These are phyloP conservation scores for Melieria picta DNA, from an alignment of 2,888 invertebrate species.

Conservation along the genomic window DNA sequence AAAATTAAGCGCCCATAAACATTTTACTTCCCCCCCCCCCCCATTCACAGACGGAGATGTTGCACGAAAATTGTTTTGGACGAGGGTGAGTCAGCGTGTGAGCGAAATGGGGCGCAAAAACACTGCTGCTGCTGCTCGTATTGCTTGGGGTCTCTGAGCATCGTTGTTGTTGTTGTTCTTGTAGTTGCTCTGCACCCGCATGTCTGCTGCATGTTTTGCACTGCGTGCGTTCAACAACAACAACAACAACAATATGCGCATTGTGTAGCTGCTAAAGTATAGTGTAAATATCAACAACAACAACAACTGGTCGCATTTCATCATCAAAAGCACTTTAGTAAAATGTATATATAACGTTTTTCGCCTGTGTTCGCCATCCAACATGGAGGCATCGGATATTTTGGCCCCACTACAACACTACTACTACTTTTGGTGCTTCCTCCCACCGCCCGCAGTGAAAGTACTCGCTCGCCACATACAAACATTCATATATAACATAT, in stretches of 20 bases:
- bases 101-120: too few relatives aligned
- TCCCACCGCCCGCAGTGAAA: not conserved
- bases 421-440: not conserved
- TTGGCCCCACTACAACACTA: not conserved
- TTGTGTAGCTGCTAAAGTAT: too few relatives aligned
- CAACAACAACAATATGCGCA: not conserved
- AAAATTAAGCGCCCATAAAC: constrained; percentile 18
- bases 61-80: too few relatives aligned
- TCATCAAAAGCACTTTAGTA: constrained; percentile 34
- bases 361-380: not conserved
- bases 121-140: too few relatives aligned
- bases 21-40: not conserved
- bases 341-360: constrained; percentile 36
- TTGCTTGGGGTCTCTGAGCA: too few relatives aligned
- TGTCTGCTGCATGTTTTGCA: constrained; percentile 13
- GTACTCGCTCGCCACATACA: not conserved
- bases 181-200: not conserved
- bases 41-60: too few relatives aligned
- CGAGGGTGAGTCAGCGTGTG: not conserved
- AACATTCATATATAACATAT: not conserved
- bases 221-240: not conserved
- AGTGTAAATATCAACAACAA: not conserved
- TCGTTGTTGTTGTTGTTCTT: too few relatives aligned
- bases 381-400: not conserved
- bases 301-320: constrained; percentile 21